These are phyloP conservation scores for Habroteleia sp. DNA, from an alignment of 2,888 invertebrate genomes.

Conservation along the genomic window DNA sequence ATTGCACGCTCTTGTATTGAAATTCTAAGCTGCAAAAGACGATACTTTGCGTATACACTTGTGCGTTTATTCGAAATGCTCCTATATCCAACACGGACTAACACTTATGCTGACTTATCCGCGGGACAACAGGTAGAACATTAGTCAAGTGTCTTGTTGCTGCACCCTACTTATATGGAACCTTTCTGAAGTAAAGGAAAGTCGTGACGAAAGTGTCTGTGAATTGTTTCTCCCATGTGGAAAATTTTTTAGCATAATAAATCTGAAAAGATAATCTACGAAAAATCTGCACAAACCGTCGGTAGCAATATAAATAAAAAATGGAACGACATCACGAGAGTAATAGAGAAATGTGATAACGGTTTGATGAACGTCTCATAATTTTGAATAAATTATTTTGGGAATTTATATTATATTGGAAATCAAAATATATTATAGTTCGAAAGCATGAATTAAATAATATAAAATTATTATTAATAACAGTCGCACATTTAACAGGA, in stretches of 20 bases:
- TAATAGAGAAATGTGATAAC: constrained; percentile 25
- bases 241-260: constrained; percentile 53
- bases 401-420: too few relatives aligned
- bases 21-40: constrained; percentile 72
- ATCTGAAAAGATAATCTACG: constrained; percentile 46
- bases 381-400: too few relatives aligned
- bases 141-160: constrained; percentile 77
- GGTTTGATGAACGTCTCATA: constrained; percentile 1
- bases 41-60: constrained; percentile 21
- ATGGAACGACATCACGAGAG: not conserved
- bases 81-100: constrained; percentile 4
- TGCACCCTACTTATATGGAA: constrained; percentile 53
- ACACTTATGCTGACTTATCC: constrained; percentile 70
- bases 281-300: constrained; percentile 22
- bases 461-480: too few relatives aligned
- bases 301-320: constrained; percentile 20
- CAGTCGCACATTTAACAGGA: too few relatives aligned
- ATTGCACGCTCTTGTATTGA: constrained; percentile 68
- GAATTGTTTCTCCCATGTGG: constrained; percentile 47
- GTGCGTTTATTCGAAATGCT: constrained; percentile 1
- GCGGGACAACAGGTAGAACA: constrained; percentile 77
- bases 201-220: constrained; percentile 38
- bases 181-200: constrained; percentile 47
- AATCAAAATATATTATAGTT: too few relatives aligned
- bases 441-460: too few relatives aligned